Evolutionary conservation across 2,888 invertebrate genomes (phyloP), one percentile per base, ranked within the genome.

Genomic region (Oligia latruncula): DNA sequence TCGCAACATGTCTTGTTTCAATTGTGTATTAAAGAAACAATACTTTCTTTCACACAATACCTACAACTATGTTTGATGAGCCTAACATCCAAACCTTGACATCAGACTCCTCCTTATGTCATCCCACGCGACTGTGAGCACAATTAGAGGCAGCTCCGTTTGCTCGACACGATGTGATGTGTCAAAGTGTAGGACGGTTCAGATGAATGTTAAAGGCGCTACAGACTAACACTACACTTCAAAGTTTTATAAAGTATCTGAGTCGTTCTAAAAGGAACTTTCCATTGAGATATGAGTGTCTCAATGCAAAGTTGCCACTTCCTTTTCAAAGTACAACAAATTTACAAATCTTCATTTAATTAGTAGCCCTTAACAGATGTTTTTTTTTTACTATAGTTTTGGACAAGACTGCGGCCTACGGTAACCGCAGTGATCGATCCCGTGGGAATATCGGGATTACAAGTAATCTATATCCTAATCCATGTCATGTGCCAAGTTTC

Each of bases 111-210:
- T 75, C 74, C 43, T 35, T 35, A n/a, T 35, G 13, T 76, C 75
- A n/a, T 35, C 58, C 75, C 58, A 76, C 76, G 46, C 46, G 15
- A 49, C 77, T 35, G 35, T 35, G 60, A 49, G n/a, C 13, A 20
- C 46, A 77, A 60, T 76, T 76, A 77, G 35, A 77, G 35, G n/a
- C 76, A 60, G 15, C 20, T n/a, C 5, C n/a, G 58, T 76, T 76
- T 46, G 76, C 75, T 77, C 46, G 64, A n/a, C 58, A 77, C 58
- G 77, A 77, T 49, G 46, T 76, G 60, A 17, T 49, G 60, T 76
- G 60, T 77, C 60, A 46, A 75, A 76, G 29, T 76, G 76, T 76
- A 77, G 35, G 76, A 77, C 15, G 77, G 60, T 60, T 58, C 23
- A 20, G 9, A n/a, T 4, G 15, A 60, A 15, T 46, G 4, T 49